These are phyloP conservation scores for Lepus townsendii DNA, from an alignment of 2,797 vertebrate species.

Conservation along the genomic window DNA sequence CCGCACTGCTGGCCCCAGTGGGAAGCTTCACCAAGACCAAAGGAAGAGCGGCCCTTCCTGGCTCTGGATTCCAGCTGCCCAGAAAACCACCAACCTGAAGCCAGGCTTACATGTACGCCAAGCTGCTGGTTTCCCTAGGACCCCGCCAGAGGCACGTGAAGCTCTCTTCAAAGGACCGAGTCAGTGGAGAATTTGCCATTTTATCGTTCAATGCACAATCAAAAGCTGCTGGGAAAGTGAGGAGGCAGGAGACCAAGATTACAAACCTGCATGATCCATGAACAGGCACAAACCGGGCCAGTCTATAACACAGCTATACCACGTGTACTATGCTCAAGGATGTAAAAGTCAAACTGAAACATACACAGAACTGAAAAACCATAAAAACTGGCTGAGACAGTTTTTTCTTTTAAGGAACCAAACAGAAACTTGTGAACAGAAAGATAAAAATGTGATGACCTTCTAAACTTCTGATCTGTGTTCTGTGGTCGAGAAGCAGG, in stretches of 20 bases:
- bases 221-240: not conserved
- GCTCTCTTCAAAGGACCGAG: not conserved
- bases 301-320: not conserved
- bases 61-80: no score
- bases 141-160: not conserved
- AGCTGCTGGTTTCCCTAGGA: not conserved
- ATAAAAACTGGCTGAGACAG: not conserved
- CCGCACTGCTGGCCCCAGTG: not conserved
- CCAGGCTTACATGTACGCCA: not conserved
- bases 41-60: accelerated
- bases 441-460: not conserved
- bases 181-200: not conserved
- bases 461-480: not conserved
- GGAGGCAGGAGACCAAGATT: not conserved
- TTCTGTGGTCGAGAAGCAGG: not conserved
- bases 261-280: not conserved
- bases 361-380: not conserved
- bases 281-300: not conserved
- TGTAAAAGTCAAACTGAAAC: not conserved
- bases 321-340: not conserved
- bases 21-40: not conserved
- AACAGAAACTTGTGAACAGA: slow-evolving; percentile 4
- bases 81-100: not conserved
- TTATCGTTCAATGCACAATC: not conserved
- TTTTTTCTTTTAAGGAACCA: not conserved